Percentiles rank a stretch among this genome's conserved stretches.
Evolutionary conservation across 2,888 invertebrate species (phyloP).

Genomic region (Isoperla grammatica): DNA sequence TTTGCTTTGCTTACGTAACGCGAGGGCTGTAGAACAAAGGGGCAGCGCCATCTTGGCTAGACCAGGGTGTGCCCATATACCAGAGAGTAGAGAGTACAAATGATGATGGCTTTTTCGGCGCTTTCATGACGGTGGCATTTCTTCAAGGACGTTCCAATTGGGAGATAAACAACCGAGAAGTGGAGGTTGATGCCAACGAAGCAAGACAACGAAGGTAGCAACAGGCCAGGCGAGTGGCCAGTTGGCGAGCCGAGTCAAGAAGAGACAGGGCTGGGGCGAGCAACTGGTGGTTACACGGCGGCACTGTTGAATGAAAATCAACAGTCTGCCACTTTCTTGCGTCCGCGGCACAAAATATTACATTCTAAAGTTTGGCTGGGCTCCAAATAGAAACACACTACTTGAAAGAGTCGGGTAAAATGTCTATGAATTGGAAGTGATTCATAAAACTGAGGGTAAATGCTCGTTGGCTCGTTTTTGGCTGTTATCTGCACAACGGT

Average conservation of each 20-base stretch:
- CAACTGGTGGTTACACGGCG: constrained; percentile 11
- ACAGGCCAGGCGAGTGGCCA: not conserved
- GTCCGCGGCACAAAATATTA: constrained; percentile 17
- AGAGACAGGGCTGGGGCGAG: too few species aligned
- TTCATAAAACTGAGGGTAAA: too few species aligned
- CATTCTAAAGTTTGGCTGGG: constrained; percentile 18
- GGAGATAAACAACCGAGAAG: too few species aligned
- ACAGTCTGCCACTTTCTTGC: constrained; percentile 19
- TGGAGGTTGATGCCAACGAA: not conserved
- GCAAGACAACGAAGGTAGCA: not conserved
- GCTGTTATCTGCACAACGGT: too few species aligned
- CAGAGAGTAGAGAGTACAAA: too few species aligned
- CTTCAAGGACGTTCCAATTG: too few species aligned
- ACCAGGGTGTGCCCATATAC: constrained; percentile 20
- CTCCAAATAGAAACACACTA: constrained; percentile 13
- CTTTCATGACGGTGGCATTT: too few species aligned
- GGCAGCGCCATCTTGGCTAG: constrained; percentile 25
- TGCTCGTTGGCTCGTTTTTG: too few species aligned
- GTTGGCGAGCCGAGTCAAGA: too few species aligned
- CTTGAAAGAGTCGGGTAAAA: not conserved
- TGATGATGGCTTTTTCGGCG: too few species aligned
- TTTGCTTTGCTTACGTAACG: constrained; percentile 16
- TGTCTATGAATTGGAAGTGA: too few species aligned
- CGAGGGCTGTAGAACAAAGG: constrained; percentile 12
- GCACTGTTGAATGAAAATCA: constrained; percentile 15